Percentiles rank a stretch among this genome's conserved stretches.
Conservation (phyloP, 2,113 vertebrate genomes). For the Todiramphus chloris region DNA sequence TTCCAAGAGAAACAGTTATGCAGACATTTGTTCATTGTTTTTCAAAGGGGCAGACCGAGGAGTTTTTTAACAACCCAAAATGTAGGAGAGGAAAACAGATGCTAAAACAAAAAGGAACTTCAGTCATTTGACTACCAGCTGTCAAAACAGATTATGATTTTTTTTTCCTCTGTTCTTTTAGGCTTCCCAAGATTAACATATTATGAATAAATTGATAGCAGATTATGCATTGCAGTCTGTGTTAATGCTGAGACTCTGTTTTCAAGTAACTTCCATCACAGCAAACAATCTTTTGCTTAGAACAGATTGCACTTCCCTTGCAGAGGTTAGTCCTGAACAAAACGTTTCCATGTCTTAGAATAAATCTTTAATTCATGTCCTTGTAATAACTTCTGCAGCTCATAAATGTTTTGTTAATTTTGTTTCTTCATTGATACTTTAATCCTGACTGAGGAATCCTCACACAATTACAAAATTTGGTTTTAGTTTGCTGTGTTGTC, state of each 20-base stretch:
- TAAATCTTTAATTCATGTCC: neutral
- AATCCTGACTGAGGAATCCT: neutral
- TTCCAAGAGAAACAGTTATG: neutral
- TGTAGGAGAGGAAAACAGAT: neutral
- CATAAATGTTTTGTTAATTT: neutral
- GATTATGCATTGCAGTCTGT: neutral
- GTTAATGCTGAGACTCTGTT: neutral
- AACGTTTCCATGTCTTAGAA: neutral
- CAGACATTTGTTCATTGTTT: neutral
- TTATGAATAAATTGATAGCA: neutral
- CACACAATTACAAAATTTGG: neutral
- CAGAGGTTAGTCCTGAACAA: neutral
- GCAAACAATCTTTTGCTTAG: neutral
- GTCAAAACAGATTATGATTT: neutral
- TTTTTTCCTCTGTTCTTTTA: neutral
- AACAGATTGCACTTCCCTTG: neutral
- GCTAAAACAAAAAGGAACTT: neutral
- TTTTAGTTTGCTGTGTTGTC: neutral
- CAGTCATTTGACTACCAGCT: neutral
- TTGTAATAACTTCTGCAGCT: neutral
- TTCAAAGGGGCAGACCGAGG: neutral
- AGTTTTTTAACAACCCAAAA: neutral
- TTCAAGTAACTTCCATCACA: neutral
- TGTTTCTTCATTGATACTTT: neutral
- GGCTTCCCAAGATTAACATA: neutral